phyloP scores from a whole-genome alignment of 2,888 invertebrate genomes.

The Acanthococcus lagerstroemiae region DNA sequence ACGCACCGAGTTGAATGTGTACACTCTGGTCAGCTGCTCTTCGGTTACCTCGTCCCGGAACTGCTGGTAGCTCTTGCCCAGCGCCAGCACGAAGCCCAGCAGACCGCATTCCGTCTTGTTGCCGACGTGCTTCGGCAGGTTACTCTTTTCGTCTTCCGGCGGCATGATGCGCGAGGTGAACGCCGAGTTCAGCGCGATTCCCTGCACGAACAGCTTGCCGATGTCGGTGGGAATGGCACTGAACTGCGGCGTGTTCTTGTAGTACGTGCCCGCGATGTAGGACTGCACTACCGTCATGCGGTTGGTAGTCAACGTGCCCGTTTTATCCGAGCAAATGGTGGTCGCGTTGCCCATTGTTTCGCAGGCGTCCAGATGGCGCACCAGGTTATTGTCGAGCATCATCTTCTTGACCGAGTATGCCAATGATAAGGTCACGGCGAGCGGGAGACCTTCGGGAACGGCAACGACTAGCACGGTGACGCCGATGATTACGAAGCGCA shows the following conservation, averaged over 20 bases:
- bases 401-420: slow-evolving; percentile 55
- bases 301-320: slow-evolving; percentile 55
- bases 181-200: slow-evolving; percentile 51
- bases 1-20: slow-evolving; percentile 55
- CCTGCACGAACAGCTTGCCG: slow-evolving; percentile 45
- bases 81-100: slow-evolving; percentile 49
- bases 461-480: slow-evolving; percentile 55
- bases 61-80: slow-evolving; percentile 50
- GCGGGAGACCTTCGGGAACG: slow-evolving; percentile 53
- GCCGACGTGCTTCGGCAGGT: slow-evolving; percentile 50
- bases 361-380: slow-evolving; percentile 54
- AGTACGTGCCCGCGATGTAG: slow-evolving; percentile 44
- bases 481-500: slow-evolving; percentile 54
- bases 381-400: slow-evolving; percentile 54
- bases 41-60: slow-evolving; percentile 48
- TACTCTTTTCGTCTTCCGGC: slow-evolving; percentile 39
- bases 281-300: slow-evolving; percentile 53
- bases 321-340: slow-evolving; percentile 56
- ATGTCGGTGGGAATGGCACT: slow-evolving; percentile 44
- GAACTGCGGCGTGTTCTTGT: slow-evolving; percentile 44
- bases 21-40: slow-evolving; percentile 46
- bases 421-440: slow-evolving; percentile 52
- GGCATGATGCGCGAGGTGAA: slow-evolving; percentile 50
- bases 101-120: slow-evolving; percentile 60
- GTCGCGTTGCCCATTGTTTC: slow-evolving; percentile 58